phyloP scores from a whole-genome alignment of 2,888 invertebrate genomes.

The Arctia plantaginis region DNA sequence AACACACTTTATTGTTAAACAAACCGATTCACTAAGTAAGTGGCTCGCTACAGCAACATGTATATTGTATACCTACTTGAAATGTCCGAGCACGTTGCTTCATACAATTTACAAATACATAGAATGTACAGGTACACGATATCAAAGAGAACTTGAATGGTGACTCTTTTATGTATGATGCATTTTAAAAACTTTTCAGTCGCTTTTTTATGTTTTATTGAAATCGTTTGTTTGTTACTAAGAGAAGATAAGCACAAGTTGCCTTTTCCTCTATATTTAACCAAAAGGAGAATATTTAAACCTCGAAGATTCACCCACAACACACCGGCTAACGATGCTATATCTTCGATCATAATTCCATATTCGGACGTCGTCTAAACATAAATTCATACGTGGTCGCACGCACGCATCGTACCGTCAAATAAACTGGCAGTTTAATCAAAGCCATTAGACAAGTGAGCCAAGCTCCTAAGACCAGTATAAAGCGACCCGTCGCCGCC shows the following conservation, averaged over 20 bases:
- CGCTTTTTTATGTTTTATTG: not conserved
- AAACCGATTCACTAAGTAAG: not conserved
- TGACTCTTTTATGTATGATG: not conserved
- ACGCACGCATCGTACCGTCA: constrained; percentile 84
- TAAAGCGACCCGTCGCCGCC: constrained; percentile 67
- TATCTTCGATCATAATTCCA: constrained; percentile 80
- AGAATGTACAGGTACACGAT: not conserved
- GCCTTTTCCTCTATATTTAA: not conserved
- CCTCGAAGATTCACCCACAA: constrained; percentile 4
- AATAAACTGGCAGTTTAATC: constrained; percentile 87
- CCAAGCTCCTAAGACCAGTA: constrained; percentile 76
- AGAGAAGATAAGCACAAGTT: not conserved
- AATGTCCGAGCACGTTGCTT: not conserved
- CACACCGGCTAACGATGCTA: constrained; percentile 54
- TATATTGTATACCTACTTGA: not conserved
- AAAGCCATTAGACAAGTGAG: constrained; percentile 86
- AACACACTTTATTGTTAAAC: too few species aligned
- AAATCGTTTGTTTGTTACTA: not conserved
- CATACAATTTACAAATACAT: not conserved
- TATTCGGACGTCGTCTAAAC: constrained; percentile 78
- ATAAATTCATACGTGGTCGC: constrained; percentile 85
- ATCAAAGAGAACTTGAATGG: not conserved
- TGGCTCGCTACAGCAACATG: not conserved
- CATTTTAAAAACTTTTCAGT: not conserved
- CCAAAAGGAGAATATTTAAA: constrained; percentile 11